Conservation (phyloP, 2,113 vertebrate species). For the Archocentrus centrarchus region DNA sequence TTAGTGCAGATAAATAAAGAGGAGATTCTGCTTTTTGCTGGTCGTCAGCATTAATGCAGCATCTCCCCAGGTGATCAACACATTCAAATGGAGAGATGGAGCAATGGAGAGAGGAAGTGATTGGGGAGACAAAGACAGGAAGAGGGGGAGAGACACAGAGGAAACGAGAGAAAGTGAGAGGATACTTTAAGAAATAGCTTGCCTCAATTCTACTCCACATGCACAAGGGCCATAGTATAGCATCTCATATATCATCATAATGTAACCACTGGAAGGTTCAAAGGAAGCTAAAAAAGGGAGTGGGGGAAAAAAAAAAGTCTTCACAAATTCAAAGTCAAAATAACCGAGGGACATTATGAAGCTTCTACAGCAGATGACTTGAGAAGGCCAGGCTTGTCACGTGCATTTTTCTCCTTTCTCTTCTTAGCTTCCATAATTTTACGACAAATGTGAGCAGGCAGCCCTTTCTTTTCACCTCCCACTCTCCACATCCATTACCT, state of each 20-base stretch:
- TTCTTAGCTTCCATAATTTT: constrained; percentile 76
- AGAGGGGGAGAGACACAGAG: constrained; percentile 33
- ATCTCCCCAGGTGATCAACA: constrained; percentile 82
- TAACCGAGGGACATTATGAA: constrained; percentile 76
- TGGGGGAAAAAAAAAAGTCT: constrained; percentile 54
- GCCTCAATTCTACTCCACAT: constrained; percentile 70
- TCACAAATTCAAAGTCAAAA: constrained; percentile 78
- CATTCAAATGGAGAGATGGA: constrained; percentile 70
- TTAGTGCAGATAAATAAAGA: constrained; percentile 81
- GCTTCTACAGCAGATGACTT: constrained; percentile 73
- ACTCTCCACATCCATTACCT: constrained; percentile 81
- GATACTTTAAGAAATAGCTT: constrained; percentile 74
- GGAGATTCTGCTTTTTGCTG: constrained; percentile 76
- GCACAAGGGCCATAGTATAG: constrained; percentile 66
- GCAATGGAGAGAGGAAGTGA: constrained; percentile 55
- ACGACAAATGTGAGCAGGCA: constrained; percentile 71
- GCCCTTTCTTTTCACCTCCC: constrained; percentile 76
- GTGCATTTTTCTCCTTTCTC: constrained; percentile 64
- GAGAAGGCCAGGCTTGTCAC: constrained; percentile 71
- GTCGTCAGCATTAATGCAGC: constrained; percentile 80
- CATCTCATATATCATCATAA: constrained; percentile 81
- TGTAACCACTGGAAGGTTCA: constrained; percentile 77
- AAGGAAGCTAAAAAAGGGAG: constrained; percentile 59
- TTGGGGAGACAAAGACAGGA: constrained; percentile 53
- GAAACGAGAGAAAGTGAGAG: constrained; percentile 38